Evolutionary conservation across 2,888 invertebrate genomes (phyloP), one percentile per base, ranked within the genome.

Genomic region (Volucella bombylans): DNA sequence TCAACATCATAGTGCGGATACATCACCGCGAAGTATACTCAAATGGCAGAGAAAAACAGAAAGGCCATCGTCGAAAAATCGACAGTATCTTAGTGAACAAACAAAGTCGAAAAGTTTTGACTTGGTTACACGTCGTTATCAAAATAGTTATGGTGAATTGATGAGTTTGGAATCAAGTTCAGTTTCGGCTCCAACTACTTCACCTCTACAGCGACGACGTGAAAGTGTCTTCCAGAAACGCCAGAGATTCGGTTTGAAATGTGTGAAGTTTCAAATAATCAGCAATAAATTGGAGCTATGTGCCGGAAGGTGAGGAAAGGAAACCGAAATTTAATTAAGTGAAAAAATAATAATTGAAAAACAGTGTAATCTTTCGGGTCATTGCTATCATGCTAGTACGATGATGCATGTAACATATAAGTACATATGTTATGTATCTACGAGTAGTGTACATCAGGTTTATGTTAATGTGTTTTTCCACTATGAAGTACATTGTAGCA

Each of bases 71-170:
- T 47, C 73, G 1, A 38, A 54, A 0, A 31, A 12, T 23, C 59
- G 67, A 4, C 83, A 78, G 55, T 82, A 62, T 65, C 69, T 80
- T n/a, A 55, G 61, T 41, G 76, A 79, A 61, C 82, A 65, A 61
- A 69, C 74, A 8, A 77, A 78, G 62, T 72, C 87, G 4, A 80
- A 80, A 77, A 74, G 87, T 52, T 82, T 86, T 18, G 86, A 87
- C 43, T 74, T 69, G 54, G 57, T 69, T 11, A 71, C 82, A 54
- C 82, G 78, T 2, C 88, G 88, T 39, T 87, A 87, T 61, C 86
- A 87, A 52, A 87, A 78, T 67, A 87, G 87, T 68, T 87, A 81
- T 68, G 78, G 72, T 54, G 86, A 87, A 38, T 10, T 61, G 4
- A 73, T 39, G 14, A 41, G 57, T 6, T 10, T 59, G 18, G 82